These are phyloP conservation scores for Furcifer pardalis DNA, from an alignment of 2,797 vertebrate species.

Conservation along the genomic window DNA sequence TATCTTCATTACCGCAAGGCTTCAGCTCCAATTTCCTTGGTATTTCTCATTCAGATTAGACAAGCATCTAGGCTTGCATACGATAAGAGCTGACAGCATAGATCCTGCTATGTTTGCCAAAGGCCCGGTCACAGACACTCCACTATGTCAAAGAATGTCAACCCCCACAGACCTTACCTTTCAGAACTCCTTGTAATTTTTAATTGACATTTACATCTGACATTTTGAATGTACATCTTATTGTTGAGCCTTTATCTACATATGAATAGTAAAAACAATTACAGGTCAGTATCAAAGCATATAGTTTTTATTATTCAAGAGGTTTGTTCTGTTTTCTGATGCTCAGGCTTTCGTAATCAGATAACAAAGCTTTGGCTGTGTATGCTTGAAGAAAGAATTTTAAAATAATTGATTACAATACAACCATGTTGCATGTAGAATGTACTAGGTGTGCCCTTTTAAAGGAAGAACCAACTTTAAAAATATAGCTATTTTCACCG, in stretches of 20 bases:
- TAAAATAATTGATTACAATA: constrained; percentile 23
- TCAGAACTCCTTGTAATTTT: constrained; percentile 86
- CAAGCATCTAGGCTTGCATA: constrained; percentile 76
- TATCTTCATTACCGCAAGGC: constrained; percentile 65
- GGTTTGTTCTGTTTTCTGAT: constrained; percentile 60
- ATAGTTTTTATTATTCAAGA: constrained; percentile 57
- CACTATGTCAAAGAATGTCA: constrained; percentile 82
- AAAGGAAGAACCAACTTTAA: background rate
- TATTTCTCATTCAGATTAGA: constrained; percentile 81
- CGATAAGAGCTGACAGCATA: constrained; percentile 82
- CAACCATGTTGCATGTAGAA: constrained; percentile 13
- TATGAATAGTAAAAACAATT: constrained; percentile 62
- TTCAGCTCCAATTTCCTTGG: constrained; percentile 74
- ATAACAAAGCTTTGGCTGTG: constrained; percentile 45
- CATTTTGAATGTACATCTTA: constrained; percentile 82
- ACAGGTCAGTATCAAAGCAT: constrained; percentile 56
- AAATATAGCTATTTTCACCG: constrained; percentile 15
- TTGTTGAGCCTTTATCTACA: constrained; percentile 72
- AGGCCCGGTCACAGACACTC: constrained; percentile 83
- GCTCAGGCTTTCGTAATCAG: constrained; percentile 54
- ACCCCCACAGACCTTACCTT: constrained; percentile 82
- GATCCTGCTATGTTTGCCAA: constrained; percentile 82
- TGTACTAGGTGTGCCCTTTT: background rate
- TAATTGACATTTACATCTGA: constrained; percentile 92
- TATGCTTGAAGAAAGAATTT: constrained; percentile 9